Conservation (phyloP, 1,140 invertebrate genomes). For the Atopsyche davidsoni region DNA sequence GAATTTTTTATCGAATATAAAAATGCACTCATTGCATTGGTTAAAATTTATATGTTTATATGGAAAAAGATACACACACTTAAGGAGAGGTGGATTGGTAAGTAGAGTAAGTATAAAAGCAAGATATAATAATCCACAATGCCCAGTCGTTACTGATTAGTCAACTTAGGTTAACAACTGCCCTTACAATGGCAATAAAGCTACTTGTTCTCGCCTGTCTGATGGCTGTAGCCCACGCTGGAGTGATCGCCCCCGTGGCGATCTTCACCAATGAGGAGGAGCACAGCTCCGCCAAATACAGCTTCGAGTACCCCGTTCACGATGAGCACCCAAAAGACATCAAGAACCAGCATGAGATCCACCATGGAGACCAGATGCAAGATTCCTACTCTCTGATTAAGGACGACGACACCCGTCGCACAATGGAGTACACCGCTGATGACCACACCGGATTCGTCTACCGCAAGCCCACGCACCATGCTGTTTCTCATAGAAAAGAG, state of each 20-base stretch:
- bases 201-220: constrained; percentile 13
- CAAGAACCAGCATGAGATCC: constrained; percentile 52
- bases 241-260: constrained; percentile 26
- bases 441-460: constrained; percentile 61
- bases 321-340: constrained; percentile 52
- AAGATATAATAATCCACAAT: too few relatives aligned
- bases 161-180: background rate
- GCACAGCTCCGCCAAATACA: constrained; percentile 44
- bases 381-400: constrained; percentile 54
- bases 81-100: too few relatives aligned
- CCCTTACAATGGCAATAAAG: too few relatives aligned
- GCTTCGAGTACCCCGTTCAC: constrained; percentile 47
- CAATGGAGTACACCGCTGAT: constrained; percentile 67
- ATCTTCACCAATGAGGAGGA: constrained; percentile 35
- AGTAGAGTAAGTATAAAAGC: too few relatives aligned
- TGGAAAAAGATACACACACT: too few relatives aligned
- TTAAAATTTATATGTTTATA: too few relatives aligned
- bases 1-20: too few relatives aligned
- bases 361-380: constrained; percentile 52
- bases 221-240: constrained; percentile 15
- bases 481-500: constrained; percentile 38
- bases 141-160: too few relatives aligned
- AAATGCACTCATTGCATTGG: too few relatives aligned
- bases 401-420: constrained; percentile 59
- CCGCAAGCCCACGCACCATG: constrained; percentile 46